Base-by-base conservation (phyloP, 2,888 invertebrate species). In the Euproctis similis region DNA sequence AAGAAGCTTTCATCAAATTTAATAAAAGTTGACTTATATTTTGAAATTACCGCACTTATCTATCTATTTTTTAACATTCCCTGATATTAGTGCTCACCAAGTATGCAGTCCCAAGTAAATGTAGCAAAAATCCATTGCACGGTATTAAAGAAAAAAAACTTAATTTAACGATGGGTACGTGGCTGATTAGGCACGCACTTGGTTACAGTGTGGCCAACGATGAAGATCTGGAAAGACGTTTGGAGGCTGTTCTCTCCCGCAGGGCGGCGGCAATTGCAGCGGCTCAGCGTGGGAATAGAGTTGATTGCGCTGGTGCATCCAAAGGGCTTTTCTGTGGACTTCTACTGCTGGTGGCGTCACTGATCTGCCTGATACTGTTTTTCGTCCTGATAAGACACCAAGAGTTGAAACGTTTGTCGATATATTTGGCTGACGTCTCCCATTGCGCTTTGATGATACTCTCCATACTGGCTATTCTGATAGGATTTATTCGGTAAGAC, bases 301-400 rank as follows among this genome's bases (percentile, higher is more conserved):
- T 97, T 34, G 97, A 97, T 82, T 97, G 97, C 69, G 93, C 96
- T 19, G 96, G 97, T 12, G 96, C 97, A 13, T 96, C 95, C 61
- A 95, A 95, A 70, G 95, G 96, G 47, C 88, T 96, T 28, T 96
- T 96, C 88, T 93, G 95, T 74, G 96, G 96, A 55, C 87, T 96
- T 28, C 87, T 96, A 36, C 88, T 96, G 42, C 87, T 96, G 55
- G 96, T 96, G 46, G 94, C 93, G 31, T 94, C 96, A 11, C 87
- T 96, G 52, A 96, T 96, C 74, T 95, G 95, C 77, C 87, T 97
- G 70, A 96, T 97, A 59, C 89, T 97, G 45, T 97, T 97, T 91
- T 97, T 97, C 86, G 96, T 97, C 46, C 88, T 97, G 59, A 93
- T 96, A 50, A 93, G 93, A 70, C 92, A 95, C 70, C 90, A 91